Evolutionary conservation across 2,888 invertebrate species (phyloP).

Genomic region (Apamea crenata): DNA sequence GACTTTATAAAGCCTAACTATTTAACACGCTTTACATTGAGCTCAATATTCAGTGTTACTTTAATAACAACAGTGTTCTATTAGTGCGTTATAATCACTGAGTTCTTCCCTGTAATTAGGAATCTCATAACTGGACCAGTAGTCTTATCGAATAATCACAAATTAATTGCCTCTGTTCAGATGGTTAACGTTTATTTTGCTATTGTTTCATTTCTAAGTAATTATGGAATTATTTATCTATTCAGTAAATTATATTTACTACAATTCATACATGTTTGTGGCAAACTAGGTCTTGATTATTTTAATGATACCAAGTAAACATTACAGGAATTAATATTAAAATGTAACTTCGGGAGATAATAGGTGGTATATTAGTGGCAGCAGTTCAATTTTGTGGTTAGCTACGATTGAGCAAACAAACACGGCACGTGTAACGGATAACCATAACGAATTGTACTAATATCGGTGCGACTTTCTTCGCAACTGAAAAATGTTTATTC

Average conservation of each 20-base stretch:
- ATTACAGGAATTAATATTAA: slow-evolving; percentile 44
- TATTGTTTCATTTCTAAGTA: slow-evolving; percentile 46
- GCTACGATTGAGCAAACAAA: slow-evolving; percentile 66
- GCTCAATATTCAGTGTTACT: slow-evolving; percentile 69
- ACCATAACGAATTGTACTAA: slow-evolving; percentile 31
- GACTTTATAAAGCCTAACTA: slow-evolving; percentile 69
- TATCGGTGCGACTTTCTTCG: slow-evolving; percentile 29
- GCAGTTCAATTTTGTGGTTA: slow-evolving; percentile 30
- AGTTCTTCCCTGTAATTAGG: slow-evolving; percentile 79
- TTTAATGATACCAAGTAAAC: slow-evolving; percentile 40
- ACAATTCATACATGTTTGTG: slow-evolving; percentile 33
- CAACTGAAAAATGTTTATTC: slow-evolving; percentile 29
- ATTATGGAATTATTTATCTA: slow-evolving; percentile 46
- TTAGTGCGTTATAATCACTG: slow-evolving; percentile 75
- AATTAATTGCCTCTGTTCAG: slow-evolving; percentile 65
- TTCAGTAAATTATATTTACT: slow-evolving; percentile 59
- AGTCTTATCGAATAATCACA: slow-evolving; percentile 73
- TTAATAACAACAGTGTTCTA: slow-evolving; percentile 70
- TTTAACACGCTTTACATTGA: slow-evolving; percentile 72
- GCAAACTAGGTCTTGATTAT: slow-evolving; percentile 43
- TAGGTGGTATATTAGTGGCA: slow-evolving; percentile 66
- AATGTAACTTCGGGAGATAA: slow-evolving; percentile 51
- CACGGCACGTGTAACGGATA: slow-evolving; percentile 44
- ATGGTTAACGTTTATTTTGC: slow-evolving; percentile 43
- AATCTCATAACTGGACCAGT: slow-evolving; percentile 77